Percentiles rank a stretch among this genome's conserved stretches.
phyloP scores from a whole-genome alignment of 2,113 vertebrate species.

The Atlantisia rogersi region DNA sequence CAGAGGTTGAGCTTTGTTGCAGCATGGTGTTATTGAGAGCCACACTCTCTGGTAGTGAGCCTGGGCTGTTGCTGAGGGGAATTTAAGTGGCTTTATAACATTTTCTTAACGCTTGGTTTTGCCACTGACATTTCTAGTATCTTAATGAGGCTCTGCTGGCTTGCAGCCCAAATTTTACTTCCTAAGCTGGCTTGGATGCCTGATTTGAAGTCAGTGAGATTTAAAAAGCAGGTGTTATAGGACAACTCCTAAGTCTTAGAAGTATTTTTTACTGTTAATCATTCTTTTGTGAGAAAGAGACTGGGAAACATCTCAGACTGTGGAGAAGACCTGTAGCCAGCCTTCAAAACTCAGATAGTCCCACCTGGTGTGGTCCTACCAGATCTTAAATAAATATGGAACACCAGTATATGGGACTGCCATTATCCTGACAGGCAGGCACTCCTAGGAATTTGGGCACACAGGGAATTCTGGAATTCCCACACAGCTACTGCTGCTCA shows the following conservation, averaged over 20 bases:
- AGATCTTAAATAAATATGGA: background rate
- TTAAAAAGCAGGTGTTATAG: background rate
- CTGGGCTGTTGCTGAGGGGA: background rate
- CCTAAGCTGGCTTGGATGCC: background rate
- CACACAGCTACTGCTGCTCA: background rate
- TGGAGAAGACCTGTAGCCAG: background rate
- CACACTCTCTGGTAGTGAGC: background rate
- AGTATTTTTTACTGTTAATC: background rate
- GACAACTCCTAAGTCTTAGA: background rate
- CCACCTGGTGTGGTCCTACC: rapidly evolving
- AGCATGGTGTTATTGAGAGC: background rate
- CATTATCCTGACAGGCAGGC: background rate
- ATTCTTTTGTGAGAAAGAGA: background rate
- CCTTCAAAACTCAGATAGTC: background rate
- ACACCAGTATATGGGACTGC: background rate
- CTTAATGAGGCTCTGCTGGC: background rate
- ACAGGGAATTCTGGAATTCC: background rate
- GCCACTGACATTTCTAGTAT: background rate
- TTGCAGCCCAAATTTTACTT: background rate
- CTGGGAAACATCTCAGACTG: background rate
- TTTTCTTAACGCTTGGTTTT: background rate
- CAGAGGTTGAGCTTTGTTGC: background rate
- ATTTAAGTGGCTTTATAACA: background rate
- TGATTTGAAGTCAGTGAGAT: background rate
- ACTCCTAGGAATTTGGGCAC: background rate